A percentile compares a stretch with the other conserved stretches of the same genome.
Evolutionary conservation across 2,797 vertebrate genomes (phyloP).

Genomic region (Macropus fuliginosus): DNA sequence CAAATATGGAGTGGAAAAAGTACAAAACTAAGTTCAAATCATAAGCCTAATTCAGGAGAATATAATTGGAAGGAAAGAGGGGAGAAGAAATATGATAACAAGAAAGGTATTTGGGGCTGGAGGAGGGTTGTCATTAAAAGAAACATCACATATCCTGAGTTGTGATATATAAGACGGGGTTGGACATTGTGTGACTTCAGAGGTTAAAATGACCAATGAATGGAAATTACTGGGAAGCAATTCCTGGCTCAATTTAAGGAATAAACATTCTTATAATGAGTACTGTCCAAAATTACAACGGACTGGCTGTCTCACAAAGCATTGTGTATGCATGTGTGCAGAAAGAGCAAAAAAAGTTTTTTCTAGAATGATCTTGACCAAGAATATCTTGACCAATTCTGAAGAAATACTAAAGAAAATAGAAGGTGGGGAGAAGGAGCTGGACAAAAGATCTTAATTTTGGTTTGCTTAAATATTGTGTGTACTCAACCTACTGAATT

Average conservation of each 20-base stretch:
- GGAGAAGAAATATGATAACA: background rate
- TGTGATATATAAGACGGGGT: background rate
- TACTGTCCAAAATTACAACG: background rate
- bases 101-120: background rate
- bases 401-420: background rate
- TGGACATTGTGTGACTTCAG: background rate
- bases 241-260: background rate
- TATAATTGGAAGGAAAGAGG: background rate
- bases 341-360: background rate
- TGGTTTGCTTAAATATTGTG: background rate
- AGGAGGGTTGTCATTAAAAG: background rate
- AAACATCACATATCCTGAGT: background rate
- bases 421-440: background rate
- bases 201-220: background rate
- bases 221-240: background rate
- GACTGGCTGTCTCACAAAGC: background rate
- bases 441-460: background rate
- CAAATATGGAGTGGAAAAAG: background rate
- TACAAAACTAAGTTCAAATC: background rate
- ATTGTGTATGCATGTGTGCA: background rate
- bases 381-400: background rate
- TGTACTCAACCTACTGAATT: background rate
- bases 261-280: background rate
- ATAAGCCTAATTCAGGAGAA: background rate
- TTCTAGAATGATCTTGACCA: background rate